Base-by-base conservation (phyloP, 2,888 invertebrate genomes). In the Rhopalosiphum nymphaeae region DNA sequence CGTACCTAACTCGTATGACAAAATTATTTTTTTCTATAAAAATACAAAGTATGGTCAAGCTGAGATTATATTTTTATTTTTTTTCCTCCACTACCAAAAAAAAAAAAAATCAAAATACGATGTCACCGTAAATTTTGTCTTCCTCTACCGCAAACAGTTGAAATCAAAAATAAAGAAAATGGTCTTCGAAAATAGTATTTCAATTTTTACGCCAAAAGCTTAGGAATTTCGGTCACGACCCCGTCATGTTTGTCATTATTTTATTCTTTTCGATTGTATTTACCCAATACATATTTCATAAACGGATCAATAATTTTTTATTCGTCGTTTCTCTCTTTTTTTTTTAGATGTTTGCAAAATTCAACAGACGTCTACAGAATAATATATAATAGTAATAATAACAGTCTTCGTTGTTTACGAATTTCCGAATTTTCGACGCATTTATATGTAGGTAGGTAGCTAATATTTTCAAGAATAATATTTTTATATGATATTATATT, bases 231-330 rank as follows among this genome's bases (percentile, higher is more conserved):
- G 26, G 78, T 91, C 91, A 78, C 78, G 91, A 36, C 42, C 67
- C 16, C 53, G 78, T 91, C 91, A 53, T 91, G 78, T 53, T 91
- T 91, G 36, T 84, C 78, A 36, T 91, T 91, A 91, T 91, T 78
- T 91, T 49, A 91, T 91, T 26, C 29, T 13, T 36, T 67, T 78
- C 53, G 49, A 84, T 78, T 42, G 36, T 84, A 49, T 78, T 36
- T 53, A 16, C 78, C 26, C n/a, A 42, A 91, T 53, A 16, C 91
- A 42, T 78, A 46, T 84, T 91, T 53, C 78, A 78, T 44, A 29
- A 61, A 29, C 9, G 56, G 57, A 89, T 89, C 89, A 42, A 89
- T 89, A 57, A 88, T 56, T 36, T 78, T 78, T 78, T 78, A 78
- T 36, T 36, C 21, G 44, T n/a, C 3, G 16, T 89, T 89, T 46